Base-by-base conservation (phyloP, 2,797 vertebrate genomes). In the Danio choprae region DNA sequence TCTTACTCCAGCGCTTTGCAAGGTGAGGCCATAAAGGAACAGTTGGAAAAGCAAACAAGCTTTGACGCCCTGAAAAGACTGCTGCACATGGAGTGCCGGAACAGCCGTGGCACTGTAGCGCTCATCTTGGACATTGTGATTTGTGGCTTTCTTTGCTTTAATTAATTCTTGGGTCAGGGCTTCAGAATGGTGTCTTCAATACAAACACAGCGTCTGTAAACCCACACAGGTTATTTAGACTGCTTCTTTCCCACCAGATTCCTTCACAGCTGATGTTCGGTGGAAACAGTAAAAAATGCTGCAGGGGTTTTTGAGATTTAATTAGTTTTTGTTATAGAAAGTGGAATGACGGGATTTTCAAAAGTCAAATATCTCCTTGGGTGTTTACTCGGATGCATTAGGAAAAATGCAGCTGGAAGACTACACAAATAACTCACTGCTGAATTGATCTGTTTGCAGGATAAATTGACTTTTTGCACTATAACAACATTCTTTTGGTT, bases 31-130 rank as follows among this genome's bases (percentile, higher is more conserved):
- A 90, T 90, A 90, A 91, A 93, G 88, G 88, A 85, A 77, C 73
- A 85, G 79, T 80, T 84, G 81, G 87, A 90, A 91, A 92, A 91
- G 90, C 87, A 92, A 92, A 93, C 89, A 91, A 7, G 89, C 88
- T 90, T 91, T 88, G 90, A 93, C 88, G 86, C 82, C 20, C 78
- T 87, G 94, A 93, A 88, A 89, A 87, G 83, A 86, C 72, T 79
- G 81, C 74, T 77, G 79, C 80, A 65, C 87, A 92, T 64, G 63
- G 74, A 81, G 74, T 44, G 43, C 75, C 80, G 74, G 82, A 81
- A 74, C 38, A 84, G 68, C 81, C 18, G 56, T 68, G 86, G 74
- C 56, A 83, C 82, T 55, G 82, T 82, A 87, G 72, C 22, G 22
- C 79, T 69, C 70, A 13, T 78, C 65, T 48, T 78, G 73, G 18